A percentile compares a stretch with the other conserved stretches of the same genome.
These are phyloP conservation scores for Globodera rostochiensis DNA, from an alignment of 1,140 invertebrate species.

Conservation along the genomic window DNA sequence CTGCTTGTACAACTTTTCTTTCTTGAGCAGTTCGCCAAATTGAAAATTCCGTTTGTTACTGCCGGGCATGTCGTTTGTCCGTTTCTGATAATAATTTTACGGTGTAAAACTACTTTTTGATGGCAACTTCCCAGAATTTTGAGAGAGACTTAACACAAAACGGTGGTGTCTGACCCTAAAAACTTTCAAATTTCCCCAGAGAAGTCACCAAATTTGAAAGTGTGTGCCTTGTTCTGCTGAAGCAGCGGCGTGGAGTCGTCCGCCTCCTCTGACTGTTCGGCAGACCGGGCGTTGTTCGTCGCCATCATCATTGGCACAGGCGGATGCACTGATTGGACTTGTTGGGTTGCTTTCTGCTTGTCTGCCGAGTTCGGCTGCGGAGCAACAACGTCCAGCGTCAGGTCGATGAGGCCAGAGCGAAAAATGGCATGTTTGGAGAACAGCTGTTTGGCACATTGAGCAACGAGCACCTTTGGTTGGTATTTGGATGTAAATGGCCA, in stretches of 20 bases:
- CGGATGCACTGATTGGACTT: neutral
- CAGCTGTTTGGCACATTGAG: slow-evolving; percentile 45
- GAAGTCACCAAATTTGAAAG: slow-evolving; percentile 3
- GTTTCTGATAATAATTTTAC: neutral
- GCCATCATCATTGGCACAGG: slow-evolving; percentile 5
- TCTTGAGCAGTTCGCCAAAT: slow-evolving; percentile 65
- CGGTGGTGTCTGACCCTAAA: neutral
- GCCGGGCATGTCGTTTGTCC: neutral
- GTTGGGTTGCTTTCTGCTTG: neutral
- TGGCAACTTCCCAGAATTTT: too few species aligned
- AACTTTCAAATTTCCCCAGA: neutral
- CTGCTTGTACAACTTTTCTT: slow-evolving; percentile 90
- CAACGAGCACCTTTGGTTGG: slow-evolving; percentile 46
- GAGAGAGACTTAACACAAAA: neutral
- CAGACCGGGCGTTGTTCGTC: neutral
- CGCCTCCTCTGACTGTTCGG: slow-evolving; percentile 16
- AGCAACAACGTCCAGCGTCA: slow-evolving; percentile 32
- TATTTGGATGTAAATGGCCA: too few species aligned
- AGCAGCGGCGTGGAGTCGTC: slow-evolving; percentile 21
- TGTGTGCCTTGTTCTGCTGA: slow-evolving; percentile 14
- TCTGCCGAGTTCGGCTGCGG: neutral
- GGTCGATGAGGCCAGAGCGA: slow-evolving; percentile 43
- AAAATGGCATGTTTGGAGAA: slow-evolving; percentile 75
- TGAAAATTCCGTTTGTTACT: slow-evolving; percentile 14
- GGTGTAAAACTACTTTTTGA: neutral